These are phyloP conservation scores for Luperina testacea DNA, from an alignment of 2,888 invertebrate genomes.

Conservation along the genomic window DNA sequence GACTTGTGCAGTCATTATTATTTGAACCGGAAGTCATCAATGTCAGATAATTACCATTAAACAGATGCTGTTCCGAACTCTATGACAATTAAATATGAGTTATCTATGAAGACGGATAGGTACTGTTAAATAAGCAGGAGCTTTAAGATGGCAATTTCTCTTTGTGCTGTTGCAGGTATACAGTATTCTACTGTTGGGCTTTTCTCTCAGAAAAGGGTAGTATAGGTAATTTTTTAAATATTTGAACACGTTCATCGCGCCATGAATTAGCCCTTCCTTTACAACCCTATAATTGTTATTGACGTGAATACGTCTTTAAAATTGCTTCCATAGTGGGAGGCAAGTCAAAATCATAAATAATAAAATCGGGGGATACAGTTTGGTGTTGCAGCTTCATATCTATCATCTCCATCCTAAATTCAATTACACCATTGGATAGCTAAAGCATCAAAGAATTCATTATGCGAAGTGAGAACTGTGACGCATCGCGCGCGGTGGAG, in stretches of 20 bases:
- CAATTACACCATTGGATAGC: no score
- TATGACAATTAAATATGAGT: neutral
- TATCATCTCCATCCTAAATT: no score
- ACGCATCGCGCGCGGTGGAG: no score
- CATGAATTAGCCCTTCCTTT: neutral
- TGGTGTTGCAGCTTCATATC: no score
- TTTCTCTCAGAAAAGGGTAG: neutral
- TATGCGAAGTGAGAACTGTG: no score
- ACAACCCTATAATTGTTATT: neutral
- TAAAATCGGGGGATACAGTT: no score
- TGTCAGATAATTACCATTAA: neutral
- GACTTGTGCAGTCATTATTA: constrained; percentile 4
- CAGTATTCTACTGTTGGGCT: no score
- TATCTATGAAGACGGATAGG: neutral
- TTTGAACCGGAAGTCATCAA: constrained; percentile 38
- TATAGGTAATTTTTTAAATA: neutral
- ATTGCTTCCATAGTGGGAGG: no score
- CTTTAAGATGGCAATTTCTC: neutral
- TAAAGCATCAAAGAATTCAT: no score
- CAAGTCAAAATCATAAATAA: no score
- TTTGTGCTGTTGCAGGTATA: neutral
- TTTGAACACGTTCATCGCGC: neutral
- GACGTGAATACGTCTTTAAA: no score
- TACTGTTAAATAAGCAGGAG: no score
- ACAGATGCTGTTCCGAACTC: neutral